Evolutionary conservation across 2,113 vertebrate genomes (phyloP).

Genomic region (Chunga burmeisteri): DNA sequence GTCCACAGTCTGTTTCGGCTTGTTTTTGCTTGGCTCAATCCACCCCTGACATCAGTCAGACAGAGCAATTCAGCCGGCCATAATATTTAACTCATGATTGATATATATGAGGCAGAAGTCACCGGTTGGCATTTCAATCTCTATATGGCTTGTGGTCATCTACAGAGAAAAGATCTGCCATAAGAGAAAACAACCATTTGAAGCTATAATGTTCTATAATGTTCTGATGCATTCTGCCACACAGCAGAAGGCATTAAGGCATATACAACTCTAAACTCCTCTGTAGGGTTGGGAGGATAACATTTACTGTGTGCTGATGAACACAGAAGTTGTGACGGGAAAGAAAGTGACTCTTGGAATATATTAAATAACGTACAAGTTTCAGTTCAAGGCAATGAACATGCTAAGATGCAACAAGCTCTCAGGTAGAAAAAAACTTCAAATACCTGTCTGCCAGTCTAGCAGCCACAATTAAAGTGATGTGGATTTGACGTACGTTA

Average conservation of each 20-base stretch:
- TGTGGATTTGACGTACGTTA: neutral
- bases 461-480: neutral
- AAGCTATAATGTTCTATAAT: neutral
- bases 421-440: neutral
- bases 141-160: neutral
- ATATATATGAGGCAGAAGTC: neutral
- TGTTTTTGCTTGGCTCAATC: neutral
- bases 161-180: neutral
- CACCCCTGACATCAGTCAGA: neutral
- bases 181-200: neutral
- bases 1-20: neutral
- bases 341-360: rapidly evolving
- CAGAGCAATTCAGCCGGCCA: neutral
- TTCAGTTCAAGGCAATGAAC: neutral
- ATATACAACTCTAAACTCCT: neutral
- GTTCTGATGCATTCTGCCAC: neutral
- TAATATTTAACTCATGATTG: slow-evolving; percentile 28
- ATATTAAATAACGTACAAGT: neutral
- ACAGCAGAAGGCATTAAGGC: neutral
- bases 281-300: neutral
- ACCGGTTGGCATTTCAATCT: neutral
- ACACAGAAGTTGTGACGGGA: neutral
- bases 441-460: neutral
- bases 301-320: neutral
- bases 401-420: neutral